Evolutionary conservation across 2,797 vertebrate genomes (phyloP), one percentile per base, ranked within the genome.

Genomic region (Phyllotis vaccarum): DNA sequence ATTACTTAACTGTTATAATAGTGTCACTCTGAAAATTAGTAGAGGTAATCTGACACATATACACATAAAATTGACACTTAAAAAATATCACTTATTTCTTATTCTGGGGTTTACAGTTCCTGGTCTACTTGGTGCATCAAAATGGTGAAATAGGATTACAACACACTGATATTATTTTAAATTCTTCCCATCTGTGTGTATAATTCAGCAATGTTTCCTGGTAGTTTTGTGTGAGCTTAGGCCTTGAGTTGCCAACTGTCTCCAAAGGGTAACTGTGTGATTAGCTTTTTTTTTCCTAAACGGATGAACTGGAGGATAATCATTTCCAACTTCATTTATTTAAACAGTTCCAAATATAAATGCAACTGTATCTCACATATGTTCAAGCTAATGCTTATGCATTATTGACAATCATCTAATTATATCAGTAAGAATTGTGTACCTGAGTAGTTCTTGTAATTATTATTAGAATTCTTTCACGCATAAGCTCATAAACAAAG

Each of bases 361-460:
- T 89, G 92, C 49, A 58, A 72, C 31, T 91, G 54, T 17, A 6
- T 78, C 14, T n/a, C 76, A 75, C 8, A 58, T 80, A 58, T 40
- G 37, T 81, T 14, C 52, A 90, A 89, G 17, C 37, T 86, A 64
- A 49, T 88, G 64, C 80, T 14, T 74, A 43, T 88, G 34, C 22
- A 49, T 91, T 93, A 89, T 81, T 95, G 64, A 81, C 94, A 91
- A 91, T 89, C 70, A 95, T 52, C 54, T 95, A 75, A 94, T 81
- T 95, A 54, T 80, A 94, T 58, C 56, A 83, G 60, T 66, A 86
- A 7, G 70, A 95, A 96, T 82, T 94, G 54, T 90, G 27, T 29
- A 75, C 46, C 82, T 93, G 88, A 92, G 34, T 94, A 89, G 90
- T 82, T 96, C 49, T 92, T 96, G 0, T 95, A 94, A 94, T 94